Base-by-base conservation (phyloP, 2,888 invertebrate species). In the Beris morrisii region DNA sequence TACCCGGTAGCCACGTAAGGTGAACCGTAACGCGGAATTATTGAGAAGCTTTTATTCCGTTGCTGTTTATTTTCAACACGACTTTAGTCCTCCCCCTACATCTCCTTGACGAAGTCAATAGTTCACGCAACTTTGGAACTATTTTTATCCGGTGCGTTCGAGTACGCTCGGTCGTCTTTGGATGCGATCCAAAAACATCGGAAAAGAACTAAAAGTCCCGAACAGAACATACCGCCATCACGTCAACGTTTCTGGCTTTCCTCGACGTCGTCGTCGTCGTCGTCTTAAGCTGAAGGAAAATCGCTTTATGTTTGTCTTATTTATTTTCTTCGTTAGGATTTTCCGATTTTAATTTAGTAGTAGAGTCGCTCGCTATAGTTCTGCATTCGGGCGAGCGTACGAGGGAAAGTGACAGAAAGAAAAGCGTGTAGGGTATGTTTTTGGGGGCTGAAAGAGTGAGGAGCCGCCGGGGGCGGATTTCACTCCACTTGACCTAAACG, bases 401-500 rank as follows among this genome's bases (percentile, higher is more conserved):
- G 54, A 31, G 11, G 31, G 13, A n/a, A 13, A 12, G 56, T 15
- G 56, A 56, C 13, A 59, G 48, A 11, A 59, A 59, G 58, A 28
- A 32, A 45, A 32, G 58, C 32, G n/a, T 13, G 15, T 15, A 46
- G 30, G 31, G 13, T 15, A 30, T 43, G 22, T 11, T 55, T 56
- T 57, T 13, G 46, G 48, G 58, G 58, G 44, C 46, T 57, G 57
- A 22, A 45, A 45, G 57, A 28, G 31, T 54, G 6, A 9, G 54
- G 15, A 45, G 12, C 22, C 58, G 46, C 4, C 15, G 4, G 4
- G 31, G 54, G 31, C 31, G 53, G n/a, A 46, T 5, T 12, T 46
- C 15, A 22, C 30, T 48, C 58, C 46, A 46, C 46, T 59, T 59
- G 58, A 59, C 58, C 58, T 46, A 59, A 59, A 59, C 58, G 46